Evolutionary conservation across 2,113 vertebrate genomes (phyloP), one percentile per base, ranked within the genome.

Genomic region (Sialia sialis): DNA sequence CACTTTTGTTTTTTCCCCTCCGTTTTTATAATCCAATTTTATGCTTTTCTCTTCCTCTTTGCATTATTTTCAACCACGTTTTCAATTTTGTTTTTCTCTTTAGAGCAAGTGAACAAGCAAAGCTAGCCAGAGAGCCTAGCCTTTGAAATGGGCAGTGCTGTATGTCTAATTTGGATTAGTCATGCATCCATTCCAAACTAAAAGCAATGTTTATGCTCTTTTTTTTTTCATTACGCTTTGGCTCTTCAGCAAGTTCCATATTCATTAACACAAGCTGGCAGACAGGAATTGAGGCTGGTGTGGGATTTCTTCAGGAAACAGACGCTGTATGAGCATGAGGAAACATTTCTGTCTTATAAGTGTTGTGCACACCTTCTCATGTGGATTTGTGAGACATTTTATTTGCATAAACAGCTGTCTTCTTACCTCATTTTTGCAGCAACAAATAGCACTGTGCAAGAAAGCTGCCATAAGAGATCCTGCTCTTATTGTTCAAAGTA

Each of bases 351-450:
- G 85, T 91, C 88, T 94, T 92, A 5, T 76, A 96, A 97, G 84
- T 92, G 85, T 62, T 86, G 77, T 48, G 78, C 95, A 96, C 81
- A 97, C 95, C 96, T 97, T 97, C 96, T 97, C 93, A 84, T 95
- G 93, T 94, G 96, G 58, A 91, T 97, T 96, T 92, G 90, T 74
- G 64, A 95, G 95, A 92, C 91, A 92, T 95, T 96, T 91, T 94
- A 96, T 97, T 97, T 96, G 93, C 96, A 97, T 97, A 93, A 97
- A 97, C 96, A 95, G 91, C 95, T 97, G 96, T 88, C 86, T 83
- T 95, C 91, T 94, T 89, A 48, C 70, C 90, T 95, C 78, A 91
- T 90, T 96, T 93, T 55, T 87, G 27, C 43, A 92, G 58, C 74
- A 95, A 87, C 92, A 95, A 95, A 92, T 52, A 95, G 26, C 7